Conservation (phyloP, 2,888 invertebrate species). For the Heteromurus nitidus region DNA sequence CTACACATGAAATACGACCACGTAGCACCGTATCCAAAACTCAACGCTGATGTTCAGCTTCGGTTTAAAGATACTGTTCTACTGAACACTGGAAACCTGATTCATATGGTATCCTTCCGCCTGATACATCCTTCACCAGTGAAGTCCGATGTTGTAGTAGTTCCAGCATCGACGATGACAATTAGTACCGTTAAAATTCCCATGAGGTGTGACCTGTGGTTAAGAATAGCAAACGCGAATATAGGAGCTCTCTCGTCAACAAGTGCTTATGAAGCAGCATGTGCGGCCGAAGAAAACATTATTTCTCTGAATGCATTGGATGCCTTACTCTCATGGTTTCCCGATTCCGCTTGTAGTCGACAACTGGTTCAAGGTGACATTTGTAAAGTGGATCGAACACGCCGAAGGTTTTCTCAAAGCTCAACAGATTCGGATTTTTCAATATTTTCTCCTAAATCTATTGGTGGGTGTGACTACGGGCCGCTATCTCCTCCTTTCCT, state of each 20-base stretch:
- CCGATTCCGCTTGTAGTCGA: constrained; percentile 22
- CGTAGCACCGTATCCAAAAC: constrained; percentile 88
- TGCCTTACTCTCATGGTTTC: constrained; percentile 25
- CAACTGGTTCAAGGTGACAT: background rate
- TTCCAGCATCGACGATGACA: constrained; percentile 28
- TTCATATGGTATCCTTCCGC: constrained; percentile 85
- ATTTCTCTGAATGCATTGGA: constrained; percentile 54
- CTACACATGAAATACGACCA: constrained; percentile 94
- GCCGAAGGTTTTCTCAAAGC: constrained; percentile 63
- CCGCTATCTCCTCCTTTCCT: constrained; percentile 56
- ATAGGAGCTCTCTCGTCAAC: constrained; percentile 15
- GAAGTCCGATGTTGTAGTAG: constrained; percentile 54
- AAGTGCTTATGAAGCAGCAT: constrained; percentile 3
- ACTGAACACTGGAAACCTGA: constrained; percentile 89
- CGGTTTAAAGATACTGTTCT: constrained; percentile 81
- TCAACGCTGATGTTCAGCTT: constrained; percentile 78
- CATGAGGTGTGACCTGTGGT: constrained; percentile 68
- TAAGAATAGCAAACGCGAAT: constrained; percentile 58
- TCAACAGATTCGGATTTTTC: constrained; percentile 60
- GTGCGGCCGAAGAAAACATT: constrained; percentile 47
- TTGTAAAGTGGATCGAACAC: background rate
- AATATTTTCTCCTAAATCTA: constrained; percentile 51
- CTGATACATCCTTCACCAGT: constrained; percentile 75
- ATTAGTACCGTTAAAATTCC: constrained; percentile 45
- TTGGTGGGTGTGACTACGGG: constrained; percentile 25